phyloP scores from a whole-genome alignment of 2,888 invertebrate species.

The Pollenia angustigena region DNA sequence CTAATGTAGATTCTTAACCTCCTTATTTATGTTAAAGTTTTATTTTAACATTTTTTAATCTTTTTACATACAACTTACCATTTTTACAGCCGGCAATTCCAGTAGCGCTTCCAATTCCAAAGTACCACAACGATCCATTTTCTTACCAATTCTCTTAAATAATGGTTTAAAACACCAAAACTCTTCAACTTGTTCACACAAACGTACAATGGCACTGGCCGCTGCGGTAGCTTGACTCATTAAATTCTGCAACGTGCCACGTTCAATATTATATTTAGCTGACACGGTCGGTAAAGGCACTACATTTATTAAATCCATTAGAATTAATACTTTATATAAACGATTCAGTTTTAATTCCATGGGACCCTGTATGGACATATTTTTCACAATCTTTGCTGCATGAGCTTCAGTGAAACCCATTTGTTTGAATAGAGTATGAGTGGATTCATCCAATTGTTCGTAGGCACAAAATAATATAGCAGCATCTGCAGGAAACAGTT shows the following conservation, averaged over 20 bases:
- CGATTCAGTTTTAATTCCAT: slow-evolving; percentile 86
- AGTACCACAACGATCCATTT: slow-evolving; percentile 92
- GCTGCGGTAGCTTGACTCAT: slow-evolving; percentile 89
- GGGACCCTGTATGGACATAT: slow-evolving; percentile 86
- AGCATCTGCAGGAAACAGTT: slow-evolving; percentile 87
- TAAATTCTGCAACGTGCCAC: slow-evolving; percentile 92
- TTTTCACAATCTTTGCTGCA: slow-evolving; percentile 88
- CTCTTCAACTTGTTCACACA: slow-evolving; percentile 91
- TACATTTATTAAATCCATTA: slow-evolving; percentile 91
- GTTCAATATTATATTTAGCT: slow-evolving; percentile 88
- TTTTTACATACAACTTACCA: slow-evolving; percentile 85
- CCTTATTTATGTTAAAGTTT: no score
- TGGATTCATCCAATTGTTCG: slow-evolving; percentile 86
- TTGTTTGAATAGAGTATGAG: slow-evolving; percentile 88
- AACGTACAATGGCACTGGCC: slow-evolving; percentile 90
- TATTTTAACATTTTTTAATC: neutral
- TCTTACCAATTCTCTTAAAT: slow-evolving; percentile 89
- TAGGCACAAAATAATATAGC: slow-evolving; percentile 85
- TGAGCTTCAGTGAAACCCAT: slow-evolving; percentile 92
- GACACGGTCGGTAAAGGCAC: slow-evolving; percentile 88
- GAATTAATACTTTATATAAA: slow-evolving; percentile 93
- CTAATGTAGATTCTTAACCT: no score
- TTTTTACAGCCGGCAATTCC: slow-evolving; percentile 95
- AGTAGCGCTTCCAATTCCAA: slow-evolving; percentile 92
- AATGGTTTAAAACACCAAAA: slow-evolving; percentile 93